phyloP scores from a whole-genome alignment of 2,888 invertebrate species.

The Halictus quadricinctus region DNA sequence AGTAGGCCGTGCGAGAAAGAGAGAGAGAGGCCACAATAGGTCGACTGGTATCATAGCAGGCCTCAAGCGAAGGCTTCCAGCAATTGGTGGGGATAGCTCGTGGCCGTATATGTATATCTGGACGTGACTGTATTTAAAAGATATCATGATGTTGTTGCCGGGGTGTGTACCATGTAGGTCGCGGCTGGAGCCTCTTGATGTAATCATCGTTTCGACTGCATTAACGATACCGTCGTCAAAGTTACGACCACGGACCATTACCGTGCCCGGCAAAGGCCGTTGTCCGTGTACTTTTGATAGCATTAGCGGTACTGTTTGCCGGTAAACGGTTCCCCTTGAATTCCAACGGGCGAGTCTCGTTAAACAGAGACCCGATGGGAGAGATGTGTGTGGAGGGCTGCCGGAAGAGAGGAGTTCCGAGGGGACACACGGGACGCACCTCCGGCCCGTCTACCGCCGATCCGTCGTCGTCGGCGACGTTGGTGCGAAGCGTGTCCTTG shows the following conservation, averaged over 20 bases:
- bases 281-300: constrained; percentile 43
- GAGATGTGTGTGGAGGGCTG: background rate
- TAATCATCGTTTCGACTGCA: constrained; percentile 34
- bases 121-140: too few species aligned
- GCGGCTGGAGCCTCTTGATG: constrained; percentile 1
- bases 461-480: constrained; percentile 23
- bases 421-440: background rate
- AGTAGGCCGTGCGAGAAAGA: too few species aligned
- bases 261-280: background rate
- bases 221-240: constrained; percentile 24
- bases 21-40: too few species aligned
- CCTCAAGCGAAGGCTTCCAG: too few species aligned
- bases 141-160: too few species aligned
- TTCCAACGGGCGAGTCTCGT: constrained; percentile 32
- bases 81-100: too few species aligned
- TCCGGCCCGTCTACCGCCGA: background rate
- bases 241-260: constrained; percentile 35
- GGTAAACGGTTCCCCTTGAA: constrained; percentile 43
- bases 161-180: background rate
- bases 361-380: constrained; percentile 11
- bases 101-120: too few species aligned
- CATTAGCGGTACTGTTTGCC: constrained; percentile 51
- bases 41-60: too few species aligned
- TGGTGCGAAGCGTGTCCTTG: constrained; percentile 69
- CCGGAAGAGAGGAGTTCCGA: background rate